phyloP scores from a whole-genome alignment of 2,888 invertebrate genomes.

The Drosophila mercatorum region DNA sequence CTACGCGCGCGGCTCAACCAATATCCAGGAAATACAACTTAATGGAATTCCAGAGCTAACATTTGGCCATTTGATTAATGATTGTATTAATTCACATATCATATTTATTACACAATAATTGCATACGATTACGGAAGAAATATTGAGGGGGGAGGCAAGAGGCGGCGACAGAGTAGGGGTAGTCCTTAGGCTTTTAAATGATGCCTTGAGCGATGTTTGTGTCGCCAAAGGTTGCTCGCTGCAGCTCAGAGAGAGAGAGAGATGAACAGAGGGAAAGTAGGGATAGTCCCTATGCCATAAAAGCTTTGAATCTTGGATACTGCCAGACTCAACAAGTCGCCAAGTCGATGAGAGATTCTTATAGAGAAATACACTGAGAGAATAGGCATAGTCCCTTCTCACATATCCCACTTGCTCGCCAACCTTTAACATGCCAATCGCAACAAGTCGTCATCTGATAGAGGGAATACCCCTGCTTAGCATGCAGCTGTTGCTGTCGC shows the following conservation, averaged over 20 bases:
- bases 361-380: no score
- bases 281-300: background rate
- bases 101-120: constrained; percentile 43
- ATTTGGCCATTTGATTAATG: constrained; percentile 48
- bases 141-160: background rate
- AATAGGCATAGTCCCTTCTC: background rate
- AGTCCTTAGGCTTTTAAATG: no score
- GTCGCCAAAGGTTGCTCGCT: no score
- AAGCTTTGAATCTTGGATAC: no score
- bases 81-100: constrained; percentile 36
- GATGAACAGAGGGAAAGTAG: background rate
- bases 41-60: constrained; percentile 18
- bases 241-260: background rate
- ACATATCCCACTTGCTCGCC: no score
- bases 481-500: constrained; percentile 30
- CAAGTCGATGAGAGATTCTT: no score
- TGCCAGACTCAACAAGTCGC: no score
- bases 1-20: background rate
- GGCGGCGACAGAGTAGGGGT: background rate
- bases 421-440: background rate
- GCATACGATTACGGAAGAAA: constrained; percentile 16
- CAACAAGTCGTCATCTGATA: background rate
- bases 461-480: constrained; percentile 5
- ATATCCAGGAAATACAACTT: constrained; percentile 12
- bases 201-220: no score